These are phyloP conservation scores for Caretta caretta DNA, from an alignment of 2,113 vertebrate genomes.

Conservation along the genomic window DNA sequence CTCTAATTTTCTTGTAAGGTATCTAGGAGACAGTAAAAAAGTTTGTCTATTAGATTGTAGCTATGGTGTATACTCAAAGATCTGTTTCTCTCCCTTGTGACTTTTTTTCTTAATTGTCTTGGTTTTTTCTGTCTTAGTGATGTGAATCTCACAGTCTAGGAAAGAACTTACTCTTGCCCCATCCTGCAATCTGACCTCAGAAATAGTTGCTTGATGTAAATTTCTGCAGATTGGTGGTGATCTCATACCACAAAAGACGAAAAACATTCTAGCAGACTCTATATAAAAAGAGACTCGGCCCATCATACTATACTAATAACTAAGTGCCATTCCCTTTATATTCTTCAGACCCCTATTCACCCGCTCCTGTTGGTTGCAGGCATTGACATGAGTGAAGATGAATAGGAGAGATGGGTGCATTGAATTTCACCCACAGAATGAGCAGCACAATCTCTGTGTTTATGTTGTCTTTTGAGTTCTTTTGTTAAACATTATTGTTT, in stretches of 20 bases:
- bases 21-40: not conserved
- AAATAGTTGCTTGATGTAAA: not conserved
- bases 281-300: not conserved
- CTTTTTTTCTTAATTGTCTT: not conserved
- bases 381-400: not conserved
- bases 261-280: not conserved
- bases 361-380: rapidly evolving
- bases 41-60: not conserved
- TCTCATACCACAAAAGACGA: not conserved
- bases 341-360: not conserved
- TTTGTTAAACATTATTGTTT: not conserved
- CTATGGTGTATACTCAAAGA: not conserved
- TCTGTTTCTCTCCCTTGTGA: not conserved
- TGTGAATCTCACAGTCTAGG: not conserved
- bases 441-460: not conserved
- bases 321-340: not conserved
- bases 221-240: constrained; percentile 19
- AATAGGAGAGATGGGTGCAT: not conserved
- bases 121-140: not conserved
- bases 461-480: not conserved
- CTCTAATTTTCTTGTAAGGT: not conserved
- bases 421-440: not conserved
- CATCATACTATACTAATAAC: not conserved
- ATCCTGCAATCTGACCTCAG: constrained; percentile 17
- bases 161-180: not conserved